Percentiles rank a stretch among this genome's conserved stretches.
Conservation (phyloP, 2,888 invertebrate species). For the Strigamia transsilvanica region DNA sequence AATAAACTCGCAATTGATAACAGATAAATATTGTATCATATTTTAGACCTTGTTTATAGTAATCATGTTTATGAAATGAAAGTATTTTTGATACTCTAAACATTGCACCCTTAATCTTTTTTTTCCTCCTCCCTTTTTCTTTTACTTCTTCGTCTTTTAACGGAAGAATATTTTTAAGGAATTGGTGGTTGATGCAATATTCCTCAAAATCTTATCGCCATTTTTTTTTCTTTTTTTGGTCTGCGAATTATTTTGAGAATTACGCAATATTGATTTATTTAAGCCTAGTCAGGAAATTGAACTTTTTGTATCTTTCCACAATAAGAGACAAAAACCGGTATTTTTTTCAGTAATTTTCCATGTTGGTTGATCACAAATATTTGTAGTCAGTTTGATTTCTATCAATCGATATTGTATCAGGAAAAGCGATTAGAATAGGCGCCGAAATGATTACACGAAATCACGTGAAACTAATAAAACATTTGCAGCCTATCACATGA, state of each 20-base stretch:
- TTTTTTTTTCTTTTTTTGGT: neutral
- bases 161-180: neutral
- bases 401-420: slow-evolving; percentile 17
- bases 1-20: slow-evolving; percentile 14
- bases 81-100: slow-evolving; percentile 30
- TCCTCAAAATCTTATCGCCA: neutral
- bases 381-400: neutral
- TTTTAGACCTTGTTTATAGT: slow-evolving; percentile 7
- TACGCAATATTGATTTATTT: neutral
- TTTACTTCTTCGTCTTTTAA: neutral
- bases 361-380: neutral
- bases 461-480: slow-evolving; percentile 30
- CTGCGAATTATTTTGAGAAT: neutral
- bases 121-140: neutral
- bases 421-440: slow-evolving; percentile 20
- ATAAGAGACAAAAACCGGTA: too few relatives aligned
- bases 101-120: slow-evolving; percentile 6
- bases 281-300: neutral
- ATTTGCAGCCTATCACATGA: neutral
- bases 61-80: slow-evolving; percentile 16
- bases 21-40: slow-evolving; percentile 20
- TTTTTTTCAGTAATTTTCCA: neutral
- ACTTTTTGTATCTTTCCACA: too few relatives aligned
- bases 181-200: slow-evolving; percentile 24
- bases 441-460: neutral